A percentile compares a stretch with the other conserved stretches of the same genome.
Evolutionary conservation across 1,140 invertebrate species (phyloP).

Genomic region (Andricus grossulariae): DNA sequence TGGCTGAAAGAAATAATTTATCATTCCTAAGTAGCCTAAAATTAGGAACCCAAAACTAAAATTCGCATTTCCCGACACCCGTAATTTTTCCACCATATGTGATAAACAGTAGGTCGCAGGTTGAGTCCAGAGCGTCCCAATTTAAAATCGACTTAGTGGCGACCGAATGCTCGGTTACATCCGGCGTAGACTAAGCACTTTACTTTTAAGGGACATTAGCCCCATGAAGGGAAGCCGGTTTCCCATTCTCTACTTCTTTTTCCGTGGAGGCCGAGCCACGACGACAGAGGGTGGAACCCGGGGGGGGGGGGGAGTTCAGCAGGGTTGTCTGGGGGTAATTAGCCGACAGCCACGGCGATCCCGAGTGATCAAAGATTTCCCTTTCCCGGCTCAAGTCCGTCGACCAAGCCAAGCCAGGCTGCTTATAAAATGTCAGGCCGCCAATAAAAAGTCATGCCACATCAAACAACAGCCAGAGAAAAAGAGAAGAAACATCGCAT

Average conservation of each 20-base stretch:
- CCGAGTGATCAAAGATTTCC: slow-evolving; percentile 59
- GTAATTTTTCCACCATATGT: not conserved
- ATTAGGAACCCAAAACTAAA: too few relatives aligned
- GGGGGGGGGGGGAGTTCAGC: slow-evolving; percentile 50
- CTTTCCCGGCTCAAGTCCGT: slow-evolving; percentile 48
- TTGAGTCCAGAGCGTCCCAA: not conserved
- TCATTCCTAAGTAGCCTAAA: too few relatives aligned
- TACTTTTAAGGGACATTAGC: slow-evolving; percentile 60
- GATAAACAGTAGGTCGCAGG: not conserved
- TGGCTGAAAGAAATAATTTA: too few relatives aligned
- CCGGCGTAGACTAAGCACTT: slow-evolving; percentile 49
- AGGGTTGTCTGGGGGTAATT: slow-evolving; percentile 64
- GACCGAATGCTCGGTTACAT: slow-evolving; percentile 46
- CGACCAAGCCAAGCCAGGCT: slow-evolving; percentile 50
- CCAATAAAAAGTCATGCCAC: slow-evolving; percentile 77
- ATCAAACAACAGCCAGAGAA: slow-evolving; percentile 62
- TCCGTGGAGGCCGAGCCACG: slow-evolving; percentile 47
- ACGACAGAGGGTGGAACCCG: slow-evolving; percentile 45
- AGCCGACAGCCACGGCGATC: slow-evolving; percentile 53
- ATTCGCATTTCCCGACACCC: not conserved
- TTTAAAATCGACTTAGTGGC: slow-evolving; percentile 54
- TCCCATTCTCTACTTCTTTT: slow-evolving; percentile 48
- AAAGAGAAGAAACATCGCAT: slow-evolving; percentile 51
- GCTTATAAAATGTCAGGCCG: slow-evolving; percentile 75
- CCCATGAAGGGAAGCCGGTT: slow-evolving; percentile 46